Evolutionary conservation across 2,113 vertebrate species (phyloP).

Genomic region (Xyliphius kryptos): DNA sequence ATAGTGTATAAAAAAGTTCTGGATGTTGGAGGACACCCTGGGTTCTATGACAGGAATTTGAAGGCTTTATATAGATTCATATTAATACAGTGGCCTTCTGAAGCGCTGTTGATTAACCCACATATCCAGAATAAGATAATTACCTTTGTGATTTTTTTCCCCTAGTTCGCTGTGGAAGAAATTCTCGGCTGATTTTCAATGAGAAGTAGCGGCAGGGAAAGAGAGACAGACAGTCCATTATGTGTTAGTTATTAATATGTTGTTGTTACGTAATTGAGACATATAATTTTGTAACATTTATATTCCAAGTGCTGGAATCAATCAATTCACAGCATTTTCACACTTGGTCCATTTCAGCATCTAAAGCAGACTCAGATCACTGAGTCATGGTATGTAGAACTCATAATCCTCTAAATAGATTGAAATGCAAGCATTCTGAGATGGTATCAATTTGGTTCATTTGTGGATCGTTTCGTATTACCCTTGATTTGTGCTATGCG

Average conservation of each 20-base stretch:
- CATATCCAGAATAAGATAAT: constrained; percentile 47
- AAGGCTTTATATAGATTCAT: constrained; percentile 42
- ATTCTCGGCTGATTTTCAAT: not conserved
- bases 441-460: no score
- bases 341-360: no score
- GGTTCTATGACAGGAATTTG: constrained; percentile 25
- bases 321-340: no score
- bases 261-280: constrained; percentile 31
- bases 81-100: constrained; percentile 38
- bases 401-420: no score
- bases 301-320: not conserved
- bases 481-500: no score
- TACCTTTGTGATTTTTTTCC: constrained; percentile 41
- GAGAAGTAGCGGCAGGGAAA: not conserved
- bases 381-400: no score
- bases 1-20: constrained; percentile 33
- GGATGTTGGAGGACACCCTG: constrained; percentile 30
- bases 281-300: constrained; percentile 18
- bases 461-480: no score
- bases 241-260: constrained; percentile 29
- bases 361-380: no score
- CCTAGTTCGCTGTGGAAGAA: constrained; percentile 29
- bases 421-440: no score
- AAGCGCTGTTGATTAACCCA: constrained; percentile 41
- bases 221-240: constrained; percentile 2